Evolutionary conservation across 2,113 vertebrate genomes (phyloP), one percentile per base, ranked within the genome.

Genomic region (Campylomormyrus tamandua): DNA sequence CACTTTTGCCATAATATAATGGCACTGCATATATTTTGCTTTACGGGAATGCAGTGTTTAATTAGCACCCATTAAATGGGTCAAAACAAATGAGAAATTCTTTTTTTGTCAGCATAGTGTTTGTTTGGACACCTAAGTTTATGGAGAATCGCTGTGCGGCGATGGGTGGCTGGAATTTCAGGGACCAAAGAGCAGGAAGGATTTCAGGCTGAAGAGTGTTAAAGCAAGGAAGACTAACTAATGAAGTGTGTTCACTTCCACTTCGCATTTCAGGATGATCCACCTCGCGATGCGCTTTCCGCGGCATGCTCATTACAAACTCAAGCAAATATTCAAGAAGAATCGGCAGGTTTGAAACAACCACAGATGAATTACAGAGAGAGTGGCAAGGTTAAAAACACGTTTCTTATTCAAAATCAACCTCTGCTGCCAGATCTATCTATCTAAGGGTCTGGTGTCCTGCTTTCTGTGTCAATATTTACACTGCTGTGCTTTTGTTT

Each of bases 21-120:
- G 24, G 0, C 45, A 74, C 49, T 13, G 24, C 31, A 45, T 88
- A 53, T 15, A 10, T 39, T 46, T n/a, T 46, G 35, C 15, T 19
- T 7, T 42, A 4, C 15, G 2, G 35, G 74, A 80, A 80, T 80
- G 77, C 53, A 83, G 88, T 15, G 46, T 85, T 56, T 62, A 83
- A 58, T 89, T 89, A 89, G 50, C 77, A 89, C 77, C 77, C 42
- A 83, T 84, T 11, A 89, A 48, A 39, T 49, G 31, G 35, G 52
- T 62, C 39, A 45, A 46, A 21, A 62, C 19, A 11, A 84, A 80
- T 11, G 21, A 45, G 77, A 45, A 62, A 84, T 15, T 48, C 35
- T 31, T 52, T 89, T 31, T 70, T 70, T 13, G 10, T 48, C 80
- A 83, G 77, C 19, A 3, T 15, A 39, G 49, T 49, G 66, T 80